These are phyloP conservation scores for Erynnis tages DNA, from an alignment of 2,888 invertebrate species.

Conservation along the genomic window DNA sequence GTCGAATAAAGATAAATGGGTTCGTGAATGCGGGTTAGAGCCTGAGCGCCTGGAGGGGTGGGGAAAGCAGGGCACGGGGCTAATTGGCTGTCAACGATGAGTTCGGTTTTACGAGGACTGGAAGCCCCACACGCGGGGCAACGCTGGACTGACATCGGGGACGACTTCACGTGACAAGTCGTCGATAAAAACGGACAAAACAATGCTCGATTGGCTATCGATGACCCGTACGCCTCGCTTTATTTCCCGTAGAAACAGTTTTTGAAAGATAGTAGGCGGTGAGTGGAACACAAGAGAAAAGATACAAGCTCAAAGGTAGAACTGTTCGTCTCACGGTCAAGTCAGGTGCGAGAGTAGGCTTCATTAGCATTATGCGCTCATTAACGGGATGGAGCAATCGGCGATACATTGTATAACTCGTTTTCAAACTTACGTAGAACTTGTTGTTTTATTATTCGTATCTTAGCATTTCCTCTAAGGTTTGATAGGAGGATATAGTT, in stretches of 20 bases:
- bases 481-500: conserved; percentile 14
- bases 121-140: conserved; percentile 14
- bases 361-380: conserved; percentile 70
- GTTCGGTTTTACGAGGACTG: conserved; percentile 47
- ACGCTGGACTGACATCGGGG: conserved; percentile 28
- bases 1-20: conserved; percentile 76
- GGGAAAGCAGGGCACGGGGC: conserved; percentile 51
- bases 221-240: not conserved
- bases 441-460: conserved; percentile 13
- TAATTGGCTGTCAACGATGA: conserved; percentile 79
- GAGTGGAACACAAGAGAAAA: conserved; percentile 1
- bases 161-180: conserved; percentile 47
- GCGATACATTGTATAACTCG: conserved; percentile 47
- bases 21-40: conserved; percentile 54
- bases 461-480: conserved; percentile 14
- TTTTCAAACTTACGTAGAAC: conserved; percentile 35
- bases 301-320: conserved; percentile 32
- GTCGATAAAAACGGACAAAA: conserved; percentile 50
- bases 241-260: conserved; percentile 6
- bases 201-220: conserved; percentile 38
- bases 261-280: conserved; percentile 9
- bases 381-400: conserved; percentile 61
- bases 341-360: conserved; percentile 51
- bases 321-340: conserved; percentile 30
- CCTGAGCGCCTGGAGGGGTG: conserved; percentile 45